Percentiles rank a stretch among this genome's conserved stretches.
Evolutionary conservation across 2,888 invertebrate species (phyloP).

Genomic region (Conomelus anceps): DNA sequence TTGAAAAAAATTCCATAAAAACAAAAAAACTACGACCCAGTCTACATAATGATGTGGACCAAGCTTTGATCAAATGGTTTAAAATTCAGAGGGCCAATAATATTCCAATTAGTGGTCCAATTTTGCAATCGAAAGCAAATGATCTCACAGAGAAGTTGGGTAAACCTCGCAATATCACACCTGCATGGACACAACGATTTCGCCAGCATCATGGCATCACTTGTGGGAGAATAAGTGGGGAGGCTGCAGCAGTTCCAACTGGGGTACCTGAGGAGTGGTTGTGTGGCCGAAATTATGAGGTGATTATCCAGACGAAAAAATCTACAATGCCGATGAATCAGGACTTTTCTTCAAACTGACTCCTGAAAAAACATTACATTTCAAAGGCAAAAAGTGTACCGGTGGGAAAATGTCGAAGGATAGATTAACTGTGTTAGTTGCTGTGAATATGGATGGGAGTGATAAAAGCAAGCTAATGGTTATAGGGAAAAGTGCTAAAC

Average conservation of each 20-base stretch:
- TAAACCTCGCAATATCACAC: slow-evolving; percentile 17
- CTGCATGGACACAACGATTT: slow-evolving; percentile 32
- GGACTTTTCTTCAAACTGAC: slow-evolving; percentile 34
- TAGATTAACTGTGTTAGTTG: slow-evolving; percentile 16
- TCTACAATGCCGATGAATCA: slow-evolving; percentile 37
- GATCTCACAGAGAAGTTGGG: slow-evolving; percentile 29
- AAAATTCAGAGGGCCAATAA: neutral
- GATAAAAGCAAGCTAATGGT: slow-evolving; percentile 16
- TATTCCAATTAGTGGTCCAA: neutral
- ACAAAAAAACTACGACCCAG: too few species aligned
- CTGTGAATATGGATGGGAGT: slow-evolving; percentile 33
- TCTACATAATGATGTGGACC: neutral
- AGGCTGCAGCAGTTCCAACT: slow-evolving; percentile 25
- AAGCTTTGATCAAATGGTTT: neutral
- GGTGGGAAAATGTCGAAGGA: slow-evolving; percentile 40
- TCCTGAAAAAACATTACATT: slow-evolving; percentile 34
- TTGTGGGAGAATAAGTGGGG: slow-evolving; percentile 31
- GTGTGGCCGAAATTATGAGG: slow-evolving; percentile 24
- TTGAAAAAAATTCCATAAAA: too few species aligned
- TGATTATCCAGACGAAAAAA: slow-evolving; percentile 32
- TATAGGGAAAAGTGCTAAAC: slow-evolving; percentile 25
- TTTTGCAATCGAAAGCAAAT: slow-evolving; percentile 24
- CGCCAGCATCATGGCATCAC: slow-evolving; percentile 30
- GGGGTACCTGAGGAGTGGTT: slow-evolving; percentile 25
- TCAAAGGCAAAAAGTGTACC: slow-evolving; percentile 37